Evolutionary conservation across 2,113 vertebrate genomes (phyloP).

Genomic region (Rhinopithecus roxellana): DNA sequence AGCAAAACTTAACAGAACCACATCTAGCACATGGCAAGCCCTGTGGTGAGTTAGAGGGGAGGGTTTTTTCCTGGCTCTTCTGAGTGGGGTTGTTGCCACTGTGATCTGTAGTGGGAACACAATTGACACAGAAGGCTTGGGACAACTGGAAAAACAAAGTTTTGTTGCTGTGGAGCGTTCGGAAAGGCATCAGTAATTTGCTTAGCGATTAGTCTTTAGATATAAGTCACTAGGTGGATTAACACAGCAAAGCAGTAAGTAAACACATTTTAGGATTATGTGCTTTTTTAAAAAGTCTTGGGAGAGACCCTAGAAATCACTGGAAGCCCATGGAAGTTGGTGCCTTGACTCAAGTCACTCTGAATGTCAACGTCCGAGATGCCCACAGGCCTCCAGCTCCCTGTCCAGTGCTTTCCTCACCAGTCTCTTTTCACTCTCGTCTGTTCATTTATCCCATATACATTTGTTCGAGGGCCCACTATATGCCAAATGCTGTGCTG

Average conservation of each 20-base stretch:
- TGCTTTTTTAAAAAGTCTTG: not conserved
- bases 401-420: not conserved
- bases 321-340: not conserved
- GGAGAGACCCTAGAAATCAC: not conserved
- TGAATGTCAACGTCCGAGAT: not conserved
- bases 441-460: not conserved
- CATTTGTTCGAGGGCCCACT: not conserved
- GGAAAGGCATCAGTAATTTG: not conserved
- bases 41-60: not conserved
- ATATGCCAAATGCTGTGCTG: rapidly evolving
- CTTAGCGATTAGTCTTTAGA: not conserved
- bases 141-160: not conserved
- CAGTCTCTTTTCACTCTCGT: not conserved
- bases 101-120: not conserved
- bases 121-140: not conserved
- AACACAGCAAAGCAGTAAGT: not conserved
- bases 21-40: not conserved
- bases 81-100: not conserved
- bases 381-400: not conserved
- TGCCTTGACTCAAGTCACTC: not conserved
- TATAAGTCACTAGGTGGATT: not conserved
- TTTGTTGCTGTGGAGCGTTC: not conserved
- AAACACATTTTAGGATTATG: not conserved
- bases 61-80: not conserved
- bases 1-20: not conserved